phyloP scores from a whole-genome alignment of 1,140 invertebrate species.

The Drosophila gunungcola region DNA sequence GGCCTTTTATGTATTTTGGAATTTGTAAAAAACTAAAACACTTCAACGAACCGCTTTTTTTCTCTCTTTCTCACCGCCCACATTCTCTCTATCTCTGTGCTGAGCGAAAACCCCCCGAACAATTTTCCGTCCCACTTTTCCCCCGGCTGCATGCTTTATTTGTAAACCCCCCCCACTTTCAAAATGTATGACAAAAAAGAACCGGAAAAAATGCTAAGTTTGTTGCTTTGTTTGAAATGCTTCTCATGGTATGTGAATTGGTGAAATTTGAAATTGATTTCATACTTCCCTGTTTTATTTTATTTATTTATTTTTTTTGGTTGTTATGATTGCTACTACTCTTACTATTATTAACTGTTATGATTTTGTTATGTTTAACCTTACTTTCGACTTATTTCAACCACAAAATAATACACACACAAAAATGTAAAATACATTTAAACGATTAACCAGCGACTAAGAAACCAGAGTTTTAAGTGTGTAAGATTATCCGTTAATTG shows the following conservation, averaged over 20 bases:
- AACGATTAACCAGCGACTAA: constrained; percentile 51
- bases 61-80: constrained; percentile 11
- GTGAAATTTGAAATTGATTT: constrained; percentile 41
- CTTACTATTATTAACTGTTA: constrained; percentile 22
- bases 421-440: constrained; percentile 80
- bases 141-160: constrained; percentile 35
- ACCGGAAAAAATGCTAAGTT: constrained; percentile 24
- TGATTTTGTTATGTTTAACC: constrained; percentile 26
- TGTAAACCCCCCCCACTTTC: constrained; percentile 4
- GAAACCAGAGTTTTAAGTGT: constrained; percentile 25
- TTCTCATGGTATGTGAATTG: constrained; percentile 61
- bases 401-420: constrained; percentile 69
- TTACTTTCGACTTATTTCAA: constrained; percentile 38
- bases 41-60: constrained; percentile 30
- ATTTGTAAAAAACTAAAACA: constrained; percentile 6
- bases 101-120: constrained; percentile 3
- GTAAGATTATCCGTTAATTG: constrained; percentile 36
- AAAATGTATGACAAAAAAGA: constrained; percentile 1
- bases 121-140: neutral
- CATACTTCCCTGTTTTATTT: neutral
- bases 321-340: constrained; percentile 23
- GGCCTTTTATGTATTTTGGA: constrained; percentile 54
- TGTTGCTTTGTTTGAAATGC: constrained; percentile 61
- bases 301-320: constrained; percentile 9
- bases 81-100: constrained; percentile 13